A percentile compares a stretch with the other conserved stretches of the same genome.
These are phyloP conservation scores for Perca schrenkii DNA, from an alignment of 2,113 vertebrate genomes.

Conservation along the genomic window DNA sequence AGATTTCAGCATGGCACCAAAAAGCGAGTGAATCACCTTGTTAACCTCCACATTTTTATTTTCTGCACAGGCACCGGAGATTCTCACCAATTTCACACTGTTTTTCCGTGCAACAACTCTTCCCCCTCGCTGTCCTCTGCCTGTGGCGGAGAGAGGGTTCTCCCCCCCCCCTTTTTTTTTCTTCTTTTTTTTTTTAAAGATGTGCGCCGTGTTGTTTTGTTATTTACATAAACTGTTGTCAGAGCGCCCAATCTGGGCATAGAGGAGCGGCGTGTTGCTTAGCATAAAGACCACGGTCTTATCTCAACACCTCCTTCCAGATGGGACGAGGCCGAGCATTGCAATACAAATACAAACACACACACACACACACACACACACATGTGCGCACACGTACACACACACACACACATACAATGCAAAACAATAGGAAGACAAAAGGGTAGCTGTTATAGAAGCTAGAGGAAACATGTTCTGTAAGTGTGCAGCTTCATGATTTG, in stretches of 20 bases:
- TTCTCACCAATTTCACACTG: conserved; percentile 9
- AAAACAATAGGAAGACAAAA: too few species aligned
- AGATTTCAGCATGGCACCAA: background rate
- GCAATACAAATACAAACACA: conserved; percentile 33
- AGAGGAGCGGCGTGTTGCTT: conserved; percentile 73
- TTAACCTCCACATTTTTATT: conserved; percentile 22
- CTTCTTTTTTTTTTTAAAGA: conserved; percentile 34
- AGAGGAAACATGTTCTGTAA: conserved; percentile 16
- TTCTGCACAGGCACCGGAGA: background rate
- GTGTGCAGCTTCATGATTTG: conserved; percentile 28
- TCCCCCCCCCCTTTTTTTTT: background rate
- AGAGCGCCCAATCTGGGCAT: conserved; percentile 75
- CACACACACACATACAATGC: too few species aligned
- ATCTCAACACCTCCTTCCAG: conserved; percentile 79
- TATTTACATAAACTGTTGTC: conserved; percentile 87
- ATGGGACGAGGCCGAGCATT: conserved; percentile 69
- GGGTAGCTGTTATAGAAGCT: conserved; percentile 36
- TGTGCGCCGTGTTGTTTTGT: conserved; percentile 70
- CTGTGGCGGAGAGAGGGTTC: background rate
- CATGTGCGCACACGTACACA: conserved; percentile 17
- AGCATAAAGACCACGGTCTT: conserved; percentile 84
- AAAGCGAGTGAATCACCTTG: conserved; percentile 24
- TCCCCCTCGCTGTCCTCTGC: conserved; percentile 26
- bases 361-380: conserved; percentile 13
- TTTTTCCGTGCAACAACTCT: background rate